Evolutionary conservation across 2,888 invertebrate genomes (phyloP), one percentile per base, ranked within the genome.

Genomic region (Clitarchus hookeri): DNA sequence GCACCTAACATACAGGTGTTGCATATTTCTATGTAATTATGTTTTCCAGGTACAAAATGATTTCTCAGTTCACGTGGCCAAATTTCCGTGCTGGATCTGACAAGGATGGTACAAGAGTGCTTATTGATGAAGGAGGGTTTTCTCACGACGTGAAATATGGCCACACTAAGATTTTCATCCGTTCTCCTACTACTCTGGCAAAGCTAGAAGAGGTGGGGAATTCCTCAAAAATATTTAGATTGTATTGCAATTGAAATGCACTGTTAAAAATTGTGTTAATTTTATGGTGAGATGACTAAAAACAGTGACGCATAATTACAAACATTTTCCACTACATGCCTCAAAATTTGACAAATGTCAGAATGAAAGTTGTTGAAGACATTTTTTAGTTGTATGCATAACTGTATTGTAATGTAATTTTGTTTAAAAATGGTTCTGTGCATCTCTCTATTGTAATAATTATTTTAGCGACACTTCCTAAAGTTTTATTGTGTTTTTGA

Each of bases 31-130:
- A 78, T 9, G 6, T 82, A 19, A 23, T 82, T 79, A 89, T 89
- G 86, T 87, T 87, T 90, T 90, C 48, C 88, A 95, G 98, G 87
- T 99, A 99, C 94, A 99, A 99, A 93, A 98, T 99, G 97, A 96
- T 98, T 89, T 97, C 97, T 0, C 96, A 96, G 90, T 96, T 96
- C 91, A 99, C 99, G 4, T 99, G 99, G 99, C 99, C 99, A 65
- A 98, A 98, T 92, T 99, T 96, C 93, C 94, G 95, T 87, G 95
- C 95, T 8, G 95, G 95, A 85, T 93, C 92, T 85, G 96, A 96
- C 89, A 94, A 94, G 90, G 97, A 98, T 88, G 98, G 98, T 1
- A 97, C 97, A 6, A 93, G 95, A 90, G 96, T 96, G 88, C 94
- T 99, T 88, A 94, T 99, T 89, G 94, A 96, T 84, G 97, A 98